Conservation (phyloP, 2,797 vertebrate species). For the Acanthurus lineatus region DNA sequence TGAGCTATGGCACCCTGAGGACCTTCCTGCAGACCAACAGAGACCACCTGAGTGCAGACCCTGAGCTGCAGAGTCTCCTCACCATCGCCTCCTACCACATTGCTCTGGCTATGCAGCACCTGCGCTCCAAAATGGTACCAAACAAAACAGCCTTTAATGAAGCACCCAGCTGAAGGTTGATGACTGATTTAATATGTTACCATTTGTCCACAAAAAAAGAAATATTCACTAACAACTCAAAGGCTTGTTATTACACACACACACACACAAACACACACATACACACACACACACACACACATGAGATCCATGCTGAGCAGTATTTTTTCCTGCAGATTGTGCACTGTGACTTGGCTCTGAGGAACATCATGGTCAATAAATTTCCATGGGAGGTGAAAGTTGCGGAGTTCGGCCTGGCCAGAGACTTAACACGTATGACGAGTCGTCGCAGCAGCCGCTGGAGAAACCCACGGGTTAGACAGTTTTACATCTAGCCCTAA, state of each 20-base stretch:
- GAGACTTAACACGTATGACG: conserved; percentile 73
- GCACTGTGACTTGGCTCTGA: conserved; percentile 86
- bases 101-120: conserved; percentile 84
- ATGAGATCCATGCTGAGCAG: neutral
- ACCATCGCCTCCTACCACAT: conserved; percentile 85
- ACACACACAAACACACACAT: neutral
- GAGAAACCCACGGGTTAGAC: conserved; percentile 70
- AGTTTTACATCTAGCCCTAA: neutral
- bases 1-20: conserved; percentile 82
- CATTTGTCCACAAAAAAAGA: no score
- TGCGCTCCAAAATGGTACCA: conserved; percentile 83
- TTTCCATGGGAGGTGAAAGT: conserved; percentile 87
- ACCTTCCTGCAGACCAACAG: conserved; percentile 82
- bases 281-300: neutral
- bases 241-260: neutral
- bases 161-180: no score
- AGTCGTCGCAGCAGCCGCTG: conserved; percentile 79
- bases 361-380: conserved; percentile 84
- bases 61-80: conserved; percentile 81
- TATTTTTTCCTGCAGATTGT: conserved; percentile 73
- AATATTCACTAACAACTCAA: no score
- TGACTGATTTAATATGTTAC: no score
- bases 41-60: conserved; percentile 65
- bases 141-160: neutral
- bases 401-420: conserved; percentile 82